These are phyloP conservation scores for Lordiphosa stackelbergi DNA, from an alignment of 1,140 invertebrate genomes.

Conservation along the genomic window DNA sequence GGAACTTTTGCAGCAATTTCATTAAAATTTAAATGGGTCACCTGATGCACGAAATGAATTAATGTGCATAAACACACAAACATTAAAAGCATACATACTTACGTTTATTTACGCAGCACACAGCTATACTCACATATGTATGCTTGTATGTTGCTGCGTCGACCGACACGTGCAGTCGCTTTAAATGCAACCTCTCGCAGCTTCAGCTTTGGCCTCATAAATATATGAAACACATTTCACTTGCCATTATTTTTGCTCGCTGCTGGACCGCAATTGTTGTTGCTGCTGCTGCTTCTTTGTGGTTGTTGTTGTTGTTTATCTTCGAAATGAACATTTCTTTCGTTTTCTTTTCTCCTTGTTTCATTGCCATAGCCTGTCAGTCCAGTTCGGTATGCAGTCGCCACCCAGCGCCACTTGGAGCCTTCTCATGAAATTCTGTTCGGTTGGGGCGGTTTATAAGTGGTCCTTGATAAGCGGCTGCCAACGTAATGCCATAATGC, in stretches of 20 bases:
- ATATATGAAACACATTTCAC: slow-evolving; percentile 50
- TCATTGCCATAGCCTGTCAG: slow-evolving; percentile 45
- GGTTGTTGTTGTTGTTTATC: slow-evolving; percentile 41
- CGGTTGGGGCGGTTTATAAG: slow-evolving; percentile 46
- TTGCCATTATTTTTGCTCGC: slow-evolving; percentile 38
- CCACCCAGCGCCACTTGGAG: neutral
- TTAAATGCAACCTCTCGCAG: neutral
- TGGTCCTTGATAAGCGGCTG: slow-evolving; percentile 68
- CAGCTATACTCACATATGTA: too few species aligned
- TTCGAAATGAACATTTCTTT: slow-evolving; percentile 10
- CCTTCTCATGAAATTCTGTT: neutral
- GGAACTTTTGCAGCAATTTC: too few species aligned
- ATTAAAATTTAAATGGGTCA: too few species aligned
- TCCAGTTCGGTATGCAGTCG: slow-evolving; percentile 47
- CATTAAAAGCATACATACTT: too few species aligned
- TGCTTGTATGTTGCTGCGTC: too few species aligned
- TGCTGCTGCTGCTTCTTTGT: neutral
- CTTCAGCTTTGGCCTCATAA: slow-evolving; percentile 18
- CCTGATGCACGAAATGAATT: too few species aligned
- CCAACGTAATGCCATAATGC: slow-evolving; percentile 54
- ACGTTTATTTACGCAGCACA: too few species aligned
- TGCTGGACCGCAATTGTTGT: too few species aligned
- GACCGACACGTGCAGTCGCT: slow-evolving; percentile 29
- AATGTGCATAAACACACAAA: too few species aligned
- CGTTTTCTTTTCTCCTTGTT: slow-evolving; percentile 21